Percentiles rank a stretch among this genome's conserved stretches.
These are phyloP conservation scores for Leucophora obtusa DNA, from an alignment of 2,888 invertebrate genomes.

Conservation along the genomic window DNA sequence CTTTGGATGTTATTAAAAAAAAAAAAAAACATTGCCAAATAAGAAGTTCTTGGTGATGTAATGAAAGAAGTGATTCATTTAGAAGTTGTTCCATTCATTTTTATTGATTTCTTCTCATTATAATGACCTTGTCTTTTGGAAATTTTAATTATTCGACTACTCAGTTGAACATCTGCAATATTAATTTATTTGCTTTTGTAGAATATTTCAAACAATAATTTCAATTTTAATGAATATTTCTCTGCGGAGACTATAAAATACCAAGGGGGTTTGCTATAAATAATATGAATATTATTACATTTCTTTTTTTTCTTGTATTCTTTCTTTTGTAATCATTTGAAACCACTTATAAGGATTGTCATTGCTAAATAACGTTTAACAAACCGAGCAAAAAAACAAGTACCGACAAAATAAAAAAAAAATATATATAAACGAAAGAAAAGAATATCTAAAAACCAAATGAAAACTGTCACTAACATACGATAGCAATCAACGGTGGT, in stretches of 20 bases:
- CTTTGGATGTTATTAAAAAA: too few relatives aligned
- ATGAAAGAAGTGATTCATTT: too few relatives aligned
- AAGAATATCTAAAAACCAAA: constrained; percentile 61
- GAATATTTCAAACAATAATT: too few relatives aligned
- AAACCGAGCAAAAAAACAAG: constrained; percentile 1
- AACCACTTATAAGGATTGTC: constrained; percentile 54
- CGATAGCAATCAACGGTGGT: constrained; percentile 70
- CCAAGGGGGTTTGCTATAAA: constrained; percentile 9
- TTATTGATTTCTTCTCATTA: too few relatives aligned
- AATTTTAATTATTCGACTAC: too few relatives aligned
- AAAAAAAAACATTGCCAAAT: too few relatives aligned
- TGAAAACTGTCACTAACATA: constrained; percentile 74
- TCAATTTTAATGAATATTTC: constrained; percentile 42
- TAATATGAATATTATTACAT: constrained; percentile 34
- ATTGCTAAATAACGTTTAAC: constrained; percentile 42
- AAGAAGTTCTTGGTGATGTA: too few relatives aligned
- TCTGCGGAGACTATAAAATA: constrained; percentile 34
- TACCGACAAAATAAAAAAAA: not conserved
- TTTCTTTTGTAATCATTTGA: constrained; percentile 33
- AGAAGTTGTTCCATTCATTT: too few relatives aligned
- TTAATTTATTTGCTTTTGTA: too few relatives aligned
- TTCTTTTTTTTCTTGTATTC: not conserved
- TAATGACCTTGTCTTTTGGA: too few relatives aligned
- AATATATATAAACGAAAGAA: not conserved
- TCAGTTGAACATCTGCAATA: too few relatives aligned